Conservation (phyloP, 2,888 invertebrate genomes). For the Xestia ashworthii region DNA sequence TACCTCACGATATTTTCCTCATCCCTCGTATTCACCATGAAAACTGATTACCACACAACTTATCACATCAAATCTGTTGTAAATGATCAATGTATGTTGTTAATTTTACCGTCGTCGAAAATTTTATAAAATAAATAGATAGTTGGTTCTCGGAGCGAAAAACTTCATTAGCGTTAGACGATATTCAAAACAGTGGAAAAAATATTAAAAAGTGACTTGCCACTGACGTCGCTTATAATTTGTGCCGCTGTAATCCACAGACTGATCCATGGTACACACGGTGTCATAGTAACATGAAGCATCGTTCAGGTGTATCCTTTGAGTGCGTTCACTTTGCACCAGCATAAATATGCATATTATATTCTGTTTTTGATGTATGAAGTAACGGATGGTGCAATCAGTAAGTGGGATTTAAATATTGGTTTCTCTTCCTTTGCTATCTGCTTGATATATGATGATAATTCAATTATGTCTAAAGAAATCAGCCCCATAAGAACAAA, state of each 20-base stretch:
- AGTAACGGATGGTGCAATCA: background rate
- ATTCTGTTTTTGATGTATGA: background rate
- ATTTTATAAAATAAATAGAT: background rate
- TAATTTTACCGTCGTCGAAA: background rate
- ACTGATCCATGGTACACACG: slow-evolving; percentile 70
- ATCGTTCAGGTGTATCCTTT: slow-evolving; percentile 77
- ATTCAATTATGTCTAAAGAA: too few relatives aligned
- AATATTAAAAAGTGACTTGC: background rate
- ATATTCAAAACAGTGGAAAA: background rate
- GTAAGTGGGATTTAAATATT: background rate
- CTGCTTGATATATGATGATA: background rate
- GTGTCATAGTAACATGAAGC: slow-evolving; percentile 76
- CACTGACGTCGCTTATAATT: background rate
- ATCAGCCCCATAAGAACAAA: too few relatives aligned
- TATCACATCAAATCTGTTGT: background rate
- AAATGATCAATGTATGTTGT: background rate
- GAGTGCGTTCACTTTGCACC: slow-evolving; percentile 78
- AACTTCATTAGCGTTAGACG: background rate
- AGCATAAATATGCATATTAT: background rate
- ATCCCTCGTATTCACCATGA: background rate
- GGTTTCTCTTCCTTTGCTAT: background rate
- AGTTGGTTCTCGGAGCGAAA: background rate
- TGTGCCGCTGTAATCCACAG: slow-evolving; percentile 63
- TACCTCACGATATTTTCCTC: background rate
- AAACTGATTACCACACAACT: background rate